Evolutionary conservation across 2,113 vertebrate species (phyloP).

Genomic region (Phaethornis superciliosus): DNA sequence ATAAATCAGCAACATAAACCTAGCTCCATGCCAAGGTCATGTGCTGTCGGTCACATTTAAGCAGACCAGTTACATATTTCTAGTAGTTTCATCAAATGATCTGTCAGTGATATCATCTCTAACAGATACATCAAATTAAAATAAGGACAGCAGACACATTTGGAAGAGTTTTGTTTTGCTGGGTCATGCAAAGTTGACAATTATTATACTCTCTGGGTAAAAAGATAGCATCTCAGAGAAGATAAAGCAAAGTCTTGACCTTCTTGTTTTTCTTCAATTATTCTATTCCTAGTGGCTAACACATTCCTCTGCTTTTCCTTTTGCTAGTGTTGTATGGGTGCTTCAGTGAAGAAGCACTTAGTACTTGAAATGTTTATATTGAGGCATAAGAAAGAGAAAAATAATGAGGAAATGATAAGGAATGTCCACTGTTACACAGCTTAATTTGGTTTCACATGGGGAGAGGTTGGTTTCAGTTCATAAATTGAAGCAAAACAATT

Average conservation of each 20-base stretch:
- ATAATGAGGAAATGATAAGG: neutral
- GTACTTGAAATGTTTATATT: neutral
- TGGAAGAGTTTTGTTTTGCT: neutral
- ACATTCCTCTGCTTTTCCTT: neutral
- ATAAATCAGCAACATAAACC: conserved; percentile 37
- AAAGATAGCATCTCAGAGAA: neutral
- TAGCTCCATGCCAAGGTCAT: neutral
- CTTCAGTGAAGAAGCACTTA: neutral
- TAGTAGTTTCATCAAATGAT: neutral
- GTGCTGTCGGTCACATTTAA: neutral
- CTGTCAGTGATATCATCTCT: neutral
- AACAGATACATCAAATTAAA: neutral
- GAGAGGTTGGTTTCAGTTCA: neutral
- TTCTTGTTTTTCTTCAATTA: neutral
- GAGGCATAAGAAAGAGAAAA: neutral
- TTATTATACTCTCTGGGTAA: neutral
- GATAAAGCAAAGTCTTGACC: neutral
- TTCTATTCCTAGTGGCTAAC: neutral
- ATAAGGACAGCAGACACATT: neutral
- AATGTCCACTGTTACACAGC: neutral
- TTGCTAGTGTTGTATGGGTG: neutral
- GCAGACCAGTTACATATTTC: neutral
- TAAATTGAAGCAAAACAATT: neutral
- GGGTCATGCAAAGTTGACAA: neutral
- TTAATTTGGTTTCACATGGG: neutral